Percentiles rank a stretch among this genome's conserved stretches.
Conservation (phyloP, 1,140 invertebrate genomes). For the Schlechtendalia chinensis region DNA sequence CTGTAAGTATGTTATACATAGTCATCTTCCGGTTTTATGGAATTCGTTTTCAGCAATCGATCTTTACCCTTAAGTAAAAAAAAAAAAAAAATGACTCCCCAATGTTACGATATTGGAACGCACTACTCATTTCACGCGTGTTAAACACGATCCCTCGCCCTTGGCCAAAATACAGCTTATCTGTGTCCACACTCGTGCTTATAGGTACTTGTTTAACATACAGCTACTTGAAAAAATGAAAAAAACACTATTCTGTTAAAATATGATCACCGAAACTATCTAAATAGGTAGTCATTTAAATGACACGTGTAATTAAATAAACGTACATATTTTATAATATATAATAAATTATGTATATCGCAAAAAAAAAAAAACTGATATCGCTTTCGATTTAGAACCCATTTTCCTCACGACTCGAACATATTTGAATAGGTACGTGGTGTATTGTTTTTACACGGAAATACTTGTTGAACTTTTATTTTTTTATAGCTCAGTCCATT, state of each 20-base stretch:
- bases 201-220: slow-evolving; percentile 6
- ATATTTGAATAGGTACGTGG: background rate
- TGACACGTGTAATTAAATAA: too few species aligned
- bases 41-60: slow-evolving; percentile 20
- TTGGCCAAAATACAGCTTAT: slow-evolving; percentile 29
- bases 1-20: background rate
- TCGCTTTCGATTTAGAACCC: background rate
- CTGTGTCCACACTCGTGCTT: background rate
- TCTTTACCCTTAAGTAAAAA: background rate
- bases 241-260: background rate
- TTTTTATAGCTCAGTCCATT: slow-evolving; percentile 23
- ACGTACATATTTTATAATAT: background rate
- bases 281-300: too few species aligned
- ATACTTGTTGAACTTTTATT: slow-evolving; percentile 41
- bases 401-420: too few species aligned
- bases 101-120: background rate
- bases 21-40: slow-evolving; percentile 27
- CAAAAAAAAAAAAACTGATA: background rate
- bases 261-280: background rate
- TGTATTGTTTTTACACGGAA: background rate
- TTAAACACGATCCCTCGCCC: slow-evolving; percentile 31
- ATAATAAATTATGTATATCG: too few species aligned
- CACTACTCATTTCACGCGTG: slow-evolving; percentile 39
- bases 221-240: background rate
- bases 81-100: background rate